Evolutionary conservation across 23 tunicate species (phyloP), one percentile per base, ranked within the genome.

Genomic region (Pegea sp.): DNA sequence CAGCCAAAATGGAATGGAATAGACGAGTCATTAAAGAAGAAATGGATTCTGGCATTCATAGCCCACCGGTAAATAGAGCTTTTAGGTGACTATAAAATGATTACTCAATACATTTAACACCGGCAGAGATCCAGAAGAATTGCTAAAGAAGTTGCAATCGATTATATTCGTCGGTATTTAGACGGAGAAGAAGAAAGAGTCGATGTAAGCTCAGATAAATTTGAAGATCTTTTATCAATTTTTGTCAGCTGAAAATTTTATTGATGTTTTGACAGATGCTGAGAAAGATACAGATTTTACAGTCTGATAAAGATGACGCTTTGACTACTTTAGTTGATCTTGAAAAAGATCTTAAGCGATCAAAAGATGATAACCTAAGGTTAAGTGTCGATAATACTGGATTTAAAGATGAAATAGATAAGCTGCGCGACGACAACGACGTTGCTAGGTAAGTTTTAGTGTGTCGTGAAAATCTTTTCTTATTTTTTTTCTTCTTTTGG

Each of bases 141-240:
- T 60, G 93, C 93, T 0, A 79, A 79, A 38, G 93, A 79, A 71
- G 93, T 79, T 6, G 93, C 93, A 2, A 79, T 79, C 29, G 93
- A 79, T 53, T 79, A 70, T 51, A 79, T 79, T 43, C 57, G 93
- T 2, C 48, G 93, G 29, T 79, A 71, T 54, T 56, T 79, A 49
- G 93, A 79, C 58, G 93, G 93, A 3, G 93, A 79, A 54, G 78
- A 71, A 60, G 93, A 79, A 60, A 44, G 73, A 59, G 26, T 64
- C 4, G 63, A 60, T 30, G 93, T 79, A 60, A 70, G 69, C 6
- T 26, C 6, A n/a, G n/a, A n/a, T n/a, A 38, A 38, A 16, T 16
- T 8, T 8, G 46, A 38, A 11, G 16, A 38, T 38, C 16, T 8
- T 38, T 11, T 38, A 16, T 11, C 11, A 11, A 38, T 16, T 50